A percentile compares a stretch with the other conserved stretches of the same genome.
Evolutionary conservation across 2,888 invertebrate species (phyloP).

Genomic region (Sympetrum striolatum): DNA sequence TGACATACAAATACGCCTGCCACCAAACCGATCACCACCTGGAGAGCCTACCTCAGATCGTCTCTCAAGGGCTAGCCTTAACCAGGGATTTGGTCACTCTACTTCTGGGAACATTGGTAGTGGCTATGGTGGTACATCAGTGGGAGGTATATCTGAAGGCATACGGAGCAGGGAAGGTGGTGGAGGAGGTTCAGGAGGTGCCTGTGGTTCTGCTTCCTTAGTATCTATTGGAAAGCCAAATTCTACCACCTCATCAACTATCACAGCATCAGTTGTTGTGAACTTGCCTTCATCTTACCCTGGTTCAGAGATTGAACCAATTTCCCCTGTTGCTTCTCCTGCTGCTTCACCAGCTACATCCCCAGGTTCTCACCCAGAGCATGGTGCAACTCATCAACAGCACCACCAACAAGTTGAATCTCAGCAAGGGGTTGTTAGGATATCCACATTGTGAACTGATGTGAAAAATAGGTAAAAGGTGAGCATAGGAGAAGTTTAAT

Average conservation of each 20-base stretch:
- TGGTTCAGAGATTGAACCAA: conserved; percentile 55
- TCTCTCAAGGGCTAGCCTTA: conserved; percentile 49
- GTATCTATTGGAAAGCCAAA: conserved; percentile 54
- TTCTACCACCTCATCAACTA: conserved; percentile 55
- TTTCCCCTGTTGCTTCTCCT: conserved; percentile 52
- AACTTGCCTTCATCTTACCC: conserved; percentile 55
- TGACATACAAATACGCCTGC: conserved; percentile 59
- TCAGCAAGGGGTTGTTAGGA: conserved; percentile 44
- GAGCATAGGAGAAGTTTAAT: neutral
- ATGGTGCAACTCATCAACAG: conserved; percentile 3
- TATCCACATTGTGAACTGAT: conserved; percentile 45
- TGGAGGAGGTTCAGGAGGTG: conserved; percentile 47
- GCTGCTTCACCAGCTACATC: conserved; percentile 52
- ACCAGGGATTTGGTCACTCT: conserved; percentile 47
- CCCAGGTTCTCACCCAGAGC: conserved; percentile 52
- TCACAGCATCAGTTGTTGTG: conserved; percentile 55
- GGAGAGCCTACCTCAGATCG: conserved; percentile 50
- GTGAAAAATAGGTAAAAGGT: neutral
- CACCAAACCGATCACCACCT: conserved; percentile 51
- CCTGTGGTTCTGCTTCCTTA: conserved; percentile 51
- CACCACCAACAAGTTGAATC: conserved; percentile 10
- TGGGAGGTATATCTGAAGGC: conserved; percentile 38
- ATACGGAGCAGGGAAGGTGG: conserved; percentile 27
- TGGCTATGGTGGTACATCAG: conserved; percentile 41
- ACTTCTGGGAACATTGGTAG: conserved; percentile 46